Percentiles rank a stretch among this genome's conserved stretches.
phyloP scores from a whole-genome alignment of 2,113 vertebrate species.

The Phylloscopus trochilus region DNA sequence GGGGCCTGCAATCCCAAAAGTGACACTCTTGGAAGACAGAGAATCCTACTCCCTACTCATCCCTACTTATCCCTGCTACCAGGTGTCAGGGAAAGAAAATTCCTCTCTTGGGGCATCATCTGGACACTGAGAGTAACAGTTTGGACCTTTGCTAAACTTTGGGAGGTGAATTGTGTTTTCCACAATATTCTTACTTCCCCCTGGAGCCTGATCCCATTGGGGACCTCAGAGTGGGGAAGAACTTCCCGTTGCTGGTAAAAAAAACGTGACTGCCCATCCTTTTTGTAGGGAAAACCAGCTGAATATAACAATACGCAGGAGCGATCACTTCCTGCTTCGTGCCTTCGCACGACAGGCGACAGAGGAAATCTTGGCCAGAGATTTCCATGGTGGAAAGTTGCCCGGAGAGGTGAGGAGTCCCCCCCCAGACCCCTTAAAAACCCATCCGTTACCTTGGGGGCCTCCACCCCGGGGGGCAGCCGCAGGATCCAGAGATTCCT shows the following conservation, averaged over 20 bases:
- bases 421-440: not conserved
- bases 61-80: no score
- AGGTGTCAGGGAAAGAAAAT: no score
- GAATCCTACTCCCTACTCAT: not conserved
- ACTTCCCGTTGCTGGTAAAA: not conserved
- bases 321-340: not conserved
- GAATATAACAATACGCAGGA: fast-evolving
- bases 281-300: fast-evolving
- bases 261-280: fast-evolving
- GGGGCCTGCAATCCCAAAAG: slow-evolving; percentile 25
- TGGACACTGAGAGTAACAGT: not conserved
- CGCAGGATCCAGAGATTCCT: slow-evolving; percentile 60
- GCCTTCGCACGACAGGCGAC: not conserved
- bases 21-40: not conserved
- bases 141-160: not conserved
- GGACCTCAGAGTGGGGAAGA: not conserved
- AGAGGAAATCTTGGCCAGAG: not conserved
- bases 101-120: not conserved
- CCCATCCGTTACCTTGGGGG: slow-evolving; percentile 32
- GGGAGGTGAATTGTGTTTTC: not conserved
- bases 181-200: not conserved
- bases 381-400: not conserved
- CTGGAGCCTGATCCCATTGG: fast-evolving
- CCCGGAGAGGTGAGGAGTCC: not conserved
- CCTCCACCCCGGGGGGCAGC: slow-evolving; percentile 40